Evolutionary conservation across 2,797 vertebrate species (phyloP).

Genomic region (Orestias chungarensis): DNA sequence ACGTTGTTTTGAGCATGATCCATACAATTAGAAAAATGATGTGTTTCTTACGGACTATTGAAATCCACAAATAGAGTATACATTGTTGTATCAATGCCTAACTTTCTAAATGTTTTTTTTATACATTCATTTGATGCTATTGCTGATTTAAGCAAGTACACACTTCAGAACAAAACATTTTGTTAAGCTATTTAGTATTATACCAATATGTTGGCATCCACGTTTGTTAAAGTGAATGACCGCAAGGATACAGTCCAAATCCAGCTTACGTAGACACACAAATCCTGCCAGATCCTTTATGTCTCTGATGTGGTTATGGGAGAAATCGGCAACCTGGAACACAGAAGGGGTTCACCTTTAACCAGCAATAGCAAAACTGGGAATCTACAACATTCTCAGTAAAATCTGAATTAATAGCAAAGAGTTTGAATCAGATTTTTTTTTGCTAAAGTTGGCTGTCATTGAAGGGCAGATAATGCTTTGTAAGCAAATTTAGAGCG

Average conservation of each 20-base stretch:
- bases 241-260: slow-evolving; percentile 91
- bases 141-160: not conserved
- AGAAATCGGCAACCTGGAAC: slow-evolving; percentile 89
- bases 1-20: not conserved
- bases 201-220: slow-evolving; percentile 3
- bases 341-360: slow-evolving; percentile 29
- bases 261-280: slow-evolving; percentile 80
- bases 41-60: not conserved
- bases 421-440: slow-evolving; percentile 20
- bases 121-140: no score
- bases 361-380: slow-evolving; percentile 21
- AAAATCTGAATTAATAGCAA: slow-evolving; percentile 15
- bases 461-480: slow-evolving; percentile 68
- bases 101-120: no score
- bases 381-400: slow-evolving; percentile 7
- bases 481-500: slow-evolving; percentile 64
- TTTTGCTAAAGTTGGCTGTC: slow-evolving; percentile 57
- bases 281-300: slow-evolving; percentile 88
- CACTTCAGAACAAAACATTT: not conserved
- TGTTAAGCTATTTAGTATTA: not conserved
- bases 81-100: no score
- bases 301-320: slow-evolving; percentile 83
- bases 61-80: not conserved
- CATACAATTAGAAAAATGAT: not conserved
- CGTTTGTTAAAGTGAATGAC: not conserved